Base-by-base conservation (phyloP, 2,113 vertebrate species). In the Ploceus nigricollis region DNA sequence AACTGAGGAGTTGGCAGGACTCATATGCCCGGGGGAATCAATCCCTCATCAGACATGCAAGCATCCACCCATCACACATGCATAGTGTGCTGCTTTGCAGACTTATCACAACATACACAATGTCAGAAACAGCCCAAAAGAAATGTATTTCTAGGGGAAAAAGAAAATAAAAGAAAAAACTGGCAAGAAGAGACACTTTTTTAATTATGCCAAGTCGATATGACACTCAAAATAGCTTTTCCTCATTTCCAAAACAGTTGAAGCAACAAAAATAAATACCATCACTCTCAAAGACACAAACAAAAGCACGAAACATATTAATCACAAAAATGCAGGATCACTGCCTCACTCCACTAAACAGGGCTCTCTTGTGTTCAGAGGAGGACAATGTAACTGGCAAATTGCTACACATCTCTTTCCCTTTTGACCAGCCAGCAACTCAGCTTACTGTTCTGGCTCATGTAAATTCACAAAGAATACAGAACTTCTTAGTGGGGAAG, bases 31-130 rank as follows among this genome's bases (percentile, higher is more conserved):
- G 35, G 15, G 66, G 73, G 77, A 89, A 39, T 76, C 70, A 63
- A 60, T 39, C 70, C 69, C 61, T 93, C 90, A 39, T 95, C 90
- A 94, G 81, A 84, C 87, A 87, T 78, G 87, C 92, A 93, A 81
- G 81, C 78, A 94, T 92, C 54, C 63, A 60, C 53, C 47, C 91
- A 72, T 58, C 45, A 28, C 5, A 31, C 65, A 68, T 31, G 73
- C 77, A 71, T 2, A 84, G 50, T 19, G 24, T 35, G 35, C 53
- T 79, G 73, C 24, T 84, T 48, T 56, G 70, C 73, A 82, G 69
- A 82, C 19, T 15, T 11, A 87, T 33, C 66, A 51, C 39, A 78
- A 83, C 33, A 73, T 11, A 78, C 51, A 89, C 70, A 73, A 60
- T 58, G 44, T 84, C 61, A 89, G 65, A 87, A 78, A 51, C 77